Evolutionary conservation across 2,113 vertebrate species (phyloP), one percentile per base, ranked within the genome.

Genomic region (Vombatus ursinus): DNA sequence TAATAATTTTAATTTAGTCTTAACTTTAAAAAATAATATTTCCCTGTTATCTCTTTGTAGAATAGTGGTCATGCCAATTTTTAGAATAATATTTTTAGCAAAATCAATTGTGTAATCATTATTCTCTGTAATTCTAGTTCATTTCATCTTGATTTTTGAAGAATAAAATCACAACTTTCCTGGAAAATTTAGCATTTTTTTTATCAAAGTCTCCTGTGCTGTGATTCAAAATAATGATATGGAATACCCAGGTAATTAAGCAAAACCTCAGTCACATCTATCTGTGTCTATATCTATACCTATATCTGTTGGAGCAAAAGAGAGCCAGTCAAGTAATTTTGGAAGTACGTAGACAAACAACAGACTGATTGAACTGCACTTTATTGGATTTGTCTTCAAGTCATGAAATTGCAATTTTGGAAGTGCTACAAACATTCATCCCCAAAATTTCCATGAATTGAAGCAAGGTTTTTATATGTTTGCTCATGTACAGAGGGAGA

Each of bases 211-310:
- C 89, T 91, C 12, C 89, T 93, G 0, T 54, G 48, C 61, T 23
- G 22, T 51, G 22, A 96, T 50, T 91, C 47, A n/a, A 84, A 14
- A 37, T 84, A 96, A 54, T 4, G 52, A 3, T 26, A 54, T 54
- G 90, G 47, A 89, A 96, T 24, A 90, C 7, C 7, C 44, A 91
- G 91, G 47, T 84, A 96, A 51, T 44, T 89, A 93, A 44, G 54
- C 28, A 50, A 91, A 96, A 91, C 3, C 0, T 89, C 24, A 54
- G 8, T 26, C 53, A 54, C 7, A 54, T 54, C 25, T 54, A 8
- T 25, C 19, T 53, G 2, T 53, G 11, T 50, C 50, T 50, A 50
- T 50, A 50, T 8, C 50, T 50, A 11, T 52, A 52, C 23, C 2
- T 8, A 25, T 54, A 54, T 26, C 25, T 25, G 26, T 22, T 54